Base-by-base conservation (phyloP, 2,113 vertebrate genomes). In the Furnarius figulus region DNA sequence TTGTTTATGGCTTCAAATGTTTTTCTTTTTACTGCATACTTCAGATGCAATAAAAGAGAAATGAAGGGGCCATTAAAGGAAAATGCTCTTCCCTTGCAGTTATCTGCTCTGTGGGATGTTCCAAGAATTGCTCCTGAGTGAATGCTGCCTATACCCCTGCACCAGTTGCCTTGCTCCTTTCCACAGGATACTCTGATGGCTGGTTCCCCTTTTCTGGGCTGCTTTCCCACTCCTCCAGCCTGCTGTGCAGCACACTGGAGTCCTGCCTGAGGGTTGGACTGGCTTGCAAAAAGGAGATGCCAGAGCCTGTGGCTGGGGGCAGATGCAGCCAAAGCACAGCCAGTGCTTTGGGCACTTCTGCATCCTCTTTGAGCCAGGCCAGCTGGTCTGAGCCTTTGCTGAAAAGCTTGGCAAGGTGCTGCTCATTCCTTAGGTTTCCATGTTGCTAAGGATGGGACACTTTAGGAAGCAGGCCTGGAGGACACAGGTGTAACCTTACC, bases 1-100 rank as follows among this genome's bases (percentile, higher is more conserved):
- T 52, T 88, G 59, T 92, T 95, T 92, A 63, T 59, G 52, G 39
- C 25, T 90, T 95, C 37, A 50, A 50, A 79, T 55, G 25, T 73
- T 90, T 92, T 74, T 80, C 10, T 8, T 76, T 93, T 95, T 84
- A 92, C 58, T 94, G 86, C 76, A 21, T 70, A 62, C 53, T 94
- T 90, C 63, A 87, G 76, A 67, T 55, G 65, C 73, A 90, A 55
- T 90, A 83, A 89, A 88, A 84, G 76, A 74, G 70, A 92, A 95
- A 89, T 52, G 47, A 94, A 89, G 59, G 42, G 18, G 7, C 52
- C 35, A 31, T 86, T 93, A 90, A 81, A 92, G 42, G 52, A 66
- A 95, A 92, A 62, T 35, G 23, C 6, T 80, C 35, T 91, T 81
- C 49, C 27, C 47, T 78, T 61, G 42, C n/a, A 74, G 71, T 71